Conservation (phyloP, 2,113 vertebrate genomes). For the Sakesphorus luctuosus region DNA sequence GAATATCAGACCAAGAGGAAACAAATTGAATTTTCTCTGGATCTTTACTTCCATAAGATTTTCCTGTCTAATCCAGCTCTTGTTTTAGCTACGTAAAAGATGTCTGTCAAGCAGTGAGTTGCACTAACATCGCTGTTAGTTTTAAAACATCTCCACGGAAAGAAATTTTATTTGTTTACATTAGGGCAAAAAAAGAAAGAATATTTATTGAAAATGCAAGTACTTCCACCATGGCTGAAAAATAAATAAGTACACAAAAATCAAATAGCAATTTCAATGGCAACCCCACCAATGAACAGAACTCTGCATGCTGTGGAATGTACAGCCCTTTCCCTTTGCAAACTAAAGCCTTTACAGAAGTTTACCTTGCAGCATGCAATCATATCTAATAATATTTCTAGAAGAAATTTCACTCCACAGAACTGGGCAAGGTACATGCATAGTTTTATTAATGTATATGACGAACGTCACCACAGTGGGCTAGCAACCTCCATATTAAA, state of each 20-base stretch:
- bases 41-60: neutral
- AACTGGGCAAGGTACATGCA: neutral
- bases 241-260: neutral
- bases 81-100: neutral
- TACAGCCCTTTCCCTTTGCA: neutral
- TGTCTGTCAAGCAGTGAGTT: neutral
- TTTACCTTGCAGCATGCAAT: neutral
- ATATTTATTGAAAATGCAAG: neutral
- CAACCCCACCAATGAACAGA: neutral
- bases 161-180: neutral
- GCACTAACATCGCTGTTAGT: neutral
- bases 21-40: neutral
- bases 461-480: neutral
- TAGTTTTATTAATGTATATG: neutral
- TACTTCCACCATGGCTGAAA: neutral
- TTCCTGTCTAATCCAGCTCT: neutral
- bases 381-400: neutral
- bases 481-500: conserved; percentile 1
- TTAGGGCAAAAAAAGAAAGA: neutral
- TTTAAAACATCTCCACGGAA: neutral
- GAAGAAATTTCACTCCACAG: neutral
- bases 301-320: neutral
- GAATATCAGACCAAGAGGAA: neutral
- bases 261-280: neutral
- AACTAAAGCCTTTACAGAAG: neutral